These are phyloP conservation scores for Bovichtus diacanthus DNA, from an alignment of 2,797 vertebrate genomes.

Conservation along the genomic window DNA sequence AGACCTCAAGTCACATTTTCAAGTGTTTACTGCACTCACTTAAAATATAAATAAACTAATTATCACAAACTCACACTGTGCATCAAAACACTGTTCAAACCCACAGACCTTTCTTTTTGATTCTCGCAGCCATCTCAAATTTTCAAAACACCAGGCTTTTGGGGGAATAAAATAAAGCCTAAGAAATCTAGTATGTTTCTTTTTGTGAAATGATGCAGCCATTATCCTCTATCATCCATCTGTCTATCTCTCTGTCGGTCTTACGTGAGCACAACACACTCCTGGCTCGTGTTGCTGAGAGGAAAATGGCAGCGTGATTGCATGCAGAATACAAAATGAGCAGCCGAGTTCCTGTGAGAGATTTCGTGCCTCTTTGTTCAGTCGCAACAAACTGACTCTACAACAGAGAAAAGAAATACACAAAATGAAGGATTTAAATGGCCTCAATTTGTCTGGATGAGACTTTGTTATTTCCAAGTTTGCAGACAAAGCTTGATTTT, in stretches of 20 bases:
- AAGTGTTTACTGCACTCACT: neutral
- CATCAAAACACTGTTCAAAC: neutral
- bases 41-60: neutral
- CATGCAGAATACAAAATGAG: conserved; percentile 14
- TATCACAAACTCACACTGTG: neutral
- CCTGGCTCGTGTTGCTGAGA: neutral
- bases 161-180: neutral
- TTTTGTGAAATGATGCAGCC: neutral
- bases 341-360: conserved; percentile 7
- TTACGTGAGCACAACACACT: neutral
- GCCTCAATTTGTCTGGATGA: neutral
- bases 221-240: neutral
- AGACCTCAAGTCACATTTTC: neutral
- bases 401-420: neutral
- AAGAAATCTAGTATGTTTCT: neutral
- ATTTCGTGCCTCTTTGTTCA: conserved; percentile 8
- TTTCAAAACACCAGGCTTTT: neutral
- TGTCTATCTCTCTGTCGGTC: neutral
- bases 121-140: neutral
- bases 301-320: conserved; percentile 17
- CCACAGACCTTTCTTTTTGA: conserved; percentile 2
- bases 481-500: neutral
- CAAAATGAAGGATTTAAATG: conserved; percentile 13
- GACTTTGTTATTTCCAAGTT: neutral
- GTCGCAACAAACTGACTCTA: conserved; percentile 4